Evolutionary conservation across 2,888 invertebrate species (phyloP), one percentile per base, ranked within the genome.

Genomic region (Zygaena filipendulae): DNA sequence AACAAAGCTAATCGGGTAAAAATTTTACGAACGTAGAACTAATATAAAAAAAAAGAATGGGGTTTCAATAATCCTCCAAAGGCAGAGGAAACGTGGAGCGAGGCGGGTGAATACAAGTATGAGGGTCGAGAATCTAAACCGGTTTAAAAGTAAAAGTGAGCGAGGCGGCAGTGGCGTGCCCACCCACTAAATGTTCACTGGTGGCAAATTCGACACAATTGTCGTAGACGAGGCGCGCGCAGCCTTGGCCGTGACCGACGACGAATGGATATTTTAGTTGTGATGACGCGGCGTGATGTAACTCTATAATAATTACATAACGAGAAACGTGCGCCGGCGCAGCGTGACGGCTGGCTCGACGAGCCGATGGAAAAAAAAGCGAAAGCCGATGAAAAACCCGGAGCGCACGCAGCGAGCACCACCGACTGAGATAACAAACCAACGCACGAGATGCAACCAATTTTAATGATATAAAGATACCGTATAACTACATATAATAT

Each of bases 211-310:
- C 57, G 54, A 62, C 58, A 62, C 71, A 68, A 74, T 74, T 72
- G 72, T 58, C 61, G 59, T 50, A 59, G 59, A 59, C 58, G 54
- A 59, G 59, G 55, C 61, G 59, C 59, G 57, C 58, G 57, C 64
- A 75, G 72, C 77, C 77, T 79, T 79, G 77, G 75, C 77, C 75
- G 75, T 79, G 77, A 75, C 77, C 77, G 72, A 59, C 52, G 54
- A 63, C 68, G 67, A 67, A 69, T 67, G 53, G 66, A 64, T 69
- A 74, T 74, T 77, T 75, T 74, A 74, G 74, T 56, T 55, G 62
- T 53, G 52, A 62, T 71, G 74, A 72, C 72, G 72, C 53, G 59
- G 46, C 60, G 59, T 71, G 71, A 71, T 70, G 74, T 77, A 72
- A 77, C 54, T 49, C 46, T n/a, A n/a, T n/a, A n/a, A n/a, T n/a